Percentiles rank a stretch among this genome's conserved stretches.
Evolutionary conservation across 2,888 invertebrate genomes (phyloP).

Genomic region (Erebia epiphron): DNA sequence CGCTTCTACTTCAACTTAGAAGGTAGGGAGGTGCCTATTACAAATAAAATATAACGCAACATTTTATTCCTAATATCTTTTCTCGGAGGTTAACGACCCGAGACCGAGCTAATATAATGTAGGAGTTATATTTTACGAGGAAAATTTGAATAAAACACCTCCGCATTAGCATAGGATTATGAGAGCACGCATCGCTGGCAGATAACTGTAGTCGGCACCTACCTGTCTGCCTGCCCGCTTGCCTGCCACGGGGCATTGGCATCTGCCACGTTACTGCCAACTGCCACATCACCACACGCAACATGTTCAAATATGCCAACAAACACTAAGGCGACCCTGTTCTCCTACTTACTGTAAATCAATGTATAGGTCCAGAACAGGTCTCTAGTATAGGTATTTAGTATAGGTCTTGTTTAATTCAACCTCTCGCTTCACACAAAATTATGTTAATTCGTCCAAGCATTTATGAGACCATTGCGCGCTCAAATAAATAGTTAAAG

Average conservation of each 20-base stretch:
- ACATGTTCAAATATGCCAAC: no score
- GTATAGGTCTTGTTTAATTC: no score
- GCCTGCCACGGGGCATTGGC: background rate
- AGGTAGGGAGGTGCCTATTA: background rate
- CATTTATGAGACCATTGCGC: no score
- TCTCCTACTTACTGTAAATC: no score
- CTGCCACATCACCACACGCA: background rate
- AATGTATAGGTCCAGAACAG: no score
- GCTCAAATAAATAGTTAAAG: no score
- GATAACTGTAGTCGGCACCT: slow-evolving; percentile 29
- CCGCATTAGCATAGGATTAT: slow-evolving; percentile 41
- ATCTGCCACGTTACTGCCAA: background rate
- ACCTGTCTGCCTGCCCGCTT: background rate
- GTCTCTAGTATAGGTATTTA: no score
- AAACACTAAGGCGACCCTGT: no score
- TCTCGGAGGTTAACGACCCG: slow-evolving; percentile 37
- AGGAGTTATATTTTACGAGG: slow-evolving; percentile 41
- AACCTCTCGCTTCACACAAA: no score
- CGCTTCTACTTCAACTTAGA: background rate
- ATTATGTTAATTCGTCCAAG: no score
- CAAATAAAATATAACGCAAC: background rate
- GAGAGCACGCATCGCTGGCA: slow-evolving; percentile 28
- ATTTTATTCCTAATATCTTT: background rate
- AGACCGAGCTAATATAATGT: slow-evolving; percentile 32
- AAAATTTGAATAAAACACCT: slow-evolving; percentile 44